Base-by-base conservation (phyloP, 2,797 vertebrate species). In the Rhabdomys pumilio region DNA sequence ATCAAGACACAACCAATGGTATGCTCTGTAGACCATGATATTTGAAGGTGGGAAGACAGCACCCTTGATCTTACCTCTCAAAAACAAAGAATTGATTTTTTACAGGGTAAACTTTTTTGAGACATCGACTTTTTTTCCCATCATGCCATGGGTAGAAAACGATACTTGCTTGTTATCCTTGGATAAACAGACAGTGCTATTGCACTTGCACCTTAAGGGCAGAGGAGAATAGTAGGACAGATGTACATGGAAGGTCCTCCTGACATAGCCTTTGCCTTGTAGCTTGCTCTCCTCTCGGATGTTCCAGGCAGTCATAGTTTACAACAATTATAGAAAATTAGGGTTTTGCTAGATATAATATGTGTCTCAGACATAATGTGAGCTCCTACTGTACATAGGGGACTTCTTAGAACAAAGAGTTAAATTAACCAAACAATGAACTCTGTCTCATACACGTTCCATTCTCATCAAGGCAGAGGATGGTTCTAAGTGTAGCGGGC, bases 381-480 rank as follows among this genome's bases (percentile, higher is more conserved):
- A 79, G 63, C 4, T 57, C 47, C 20, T 73, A 77, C 26, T 50
- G 19, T 31, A 31, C 44, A 11, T 55, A n/a, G 89, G 61, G 41
- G 1, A 65, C 20, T 91, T 90, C 50, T 94, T 47, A 69, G 92
- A 80, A 61, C 9, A 90, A 93, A 8, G 9, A n/a, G 72, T 31
- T 81, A 79, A 90, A 92, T 31, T 12, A 12, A 89, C 26, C 89
- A 90, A 93, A 88, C n/a, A 69, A 83, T 87, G 55, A 75, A 22
- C 29, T 4, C 26, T 73, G 11, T 95, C 24, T 90, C 19, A 47
- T 65, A 38, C 53, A 75, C 2, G 1, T 13, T 38, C 63, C 6
- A 44, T 67, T 85, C 57, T 80, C 88, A 44, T 76, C 86, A 80
- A 84, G 67, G 50, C 8, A 61, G 29, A 73, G 93, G 61, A 57